Evolutionary conservation across 1,140 invertebrate genomes (phyloP).

Genomic region (Drosophila equinoxialis): DNA sequence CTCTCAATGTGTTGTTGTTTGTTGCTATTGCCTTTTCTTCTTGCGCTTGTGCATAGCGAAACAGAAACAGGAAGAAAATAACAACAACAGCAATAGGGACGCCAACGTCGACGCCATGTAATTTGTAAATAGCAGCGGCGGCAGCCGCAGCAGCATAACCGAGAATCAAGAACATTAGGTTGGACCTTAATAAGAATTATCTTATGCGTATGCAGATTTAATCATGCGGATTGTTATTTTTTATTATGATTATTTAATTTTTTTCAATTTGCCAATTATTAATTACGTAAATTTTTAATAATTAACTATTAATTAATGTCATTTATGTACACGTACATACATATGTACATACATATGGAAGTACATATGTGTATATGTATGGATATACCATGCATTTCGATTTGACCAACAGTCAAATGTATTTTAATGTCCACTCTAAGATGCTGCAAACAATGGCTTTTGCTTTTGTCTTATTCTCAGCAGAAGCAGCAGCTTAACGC

Average conservation of each 20-base stretch:
- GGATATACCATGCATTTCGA: too few relatives aligned
- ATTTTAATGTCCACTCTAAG: constrained; percentile 44
- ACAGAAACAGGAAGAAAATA: constrained; percentile 44
- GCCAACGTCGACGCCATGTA: constrained; percentile 39
- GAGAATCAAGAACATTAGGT: constrained; percentile 55
- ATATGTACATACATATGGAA: too few relatives aligned
- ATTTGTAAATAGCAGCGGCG: constrained; percentile 51
- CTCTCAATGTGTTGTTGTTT: constrained; percentile 24
- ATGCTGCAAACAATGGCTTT: constrained; percentile 39
- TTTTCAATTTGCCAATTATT: too few relatives aligned
- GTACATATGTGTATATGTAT: too few relatives aligned
- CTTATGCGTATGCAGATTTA: too few relatives aligned
- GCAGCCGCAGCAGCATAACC: background rate
- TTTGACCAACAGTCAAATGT: background rate
- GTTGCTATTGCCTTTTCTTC: constrained; percentile 37
- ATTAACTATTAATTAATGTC: too few relatives aligned
- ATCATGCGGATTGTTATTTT: too few relatives aligned
- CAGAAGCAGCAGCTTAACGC: constrained; percentile 21
- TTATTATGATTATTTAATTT: too few relatives aligned
- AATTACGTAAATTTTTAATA: too few relatives aligned
- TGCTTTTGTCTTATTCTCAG: constrained; percentile 11
- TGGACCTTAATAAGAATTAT: constrained; percentile 19
- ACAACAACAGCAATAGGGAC: constrained; percentile 29
- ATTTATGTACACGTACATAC: too few relatives aligned
- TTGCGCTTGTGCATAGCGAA: constrained; percentile 48